Evolutionary conservation across 1,140 invertebrate species (phyloP).

Genomic region (Listronotus bonariensis): DNA sequence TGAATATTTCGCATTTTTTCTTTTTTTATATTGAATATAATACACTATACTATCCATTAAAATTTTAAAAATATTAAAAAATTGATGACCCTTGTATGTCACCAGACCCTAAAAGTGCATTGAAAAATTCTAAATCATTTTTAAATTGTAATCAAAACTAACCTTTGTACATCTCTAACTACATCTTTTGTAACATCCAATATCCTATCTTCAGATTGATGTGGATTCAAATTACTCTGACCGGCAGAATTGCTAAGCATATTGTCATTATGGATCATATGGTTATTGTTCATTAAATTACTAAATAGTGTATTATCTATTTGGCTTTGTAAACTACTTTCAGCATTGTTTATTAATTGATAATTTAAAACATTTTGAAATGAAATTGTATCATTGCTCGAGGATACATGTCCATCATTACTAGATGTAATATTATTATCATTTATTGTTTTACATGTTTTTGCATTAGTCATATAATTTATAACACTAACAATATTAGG

Average conservation of each 20-base stretch:
- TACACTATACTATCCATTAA: no score
- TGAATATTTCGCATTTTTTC: no score
- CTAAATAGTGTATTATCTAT: slow-evolving; percentile 52
- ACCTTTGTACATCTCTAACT: slow-evolving; percentile 68
- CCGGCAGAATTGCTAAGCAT: neutral
- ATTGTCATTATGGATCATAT: slow-evolving; percentile 44
- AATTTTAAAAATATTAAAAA: no score
- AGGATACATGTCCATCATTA: slow-evolving; percentile 41
- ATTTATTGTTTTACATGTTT: slow-evolving; percentile 14
- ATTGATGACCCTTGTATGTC: no score
- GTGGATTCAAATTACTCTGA: neutral
- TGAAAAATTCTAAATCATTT: no score
- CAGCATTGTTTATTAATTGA: slow-evolving; percentile 33
- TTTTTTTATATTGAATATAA: no score
- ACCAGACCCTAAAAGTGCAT: no score
- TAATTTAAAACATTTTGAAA: slow-evolving; percentile 35
- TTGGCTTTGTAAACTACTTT: slow-evolving; percentile 11
- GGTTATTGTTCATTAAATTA: slow-evolving; percentile 47
- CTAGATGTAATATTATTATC: slow-evolving; percentile 31
- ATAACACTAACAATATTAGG: slow-evolving; percentile 38
- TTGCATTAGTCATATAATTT: slow-evolving; percentile 28
- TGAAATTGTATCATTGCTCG: slow-evolving; percentile 43
- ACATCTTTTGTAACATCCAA: slow-evolving; percentile 64
- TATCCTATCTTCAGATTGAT: neutral
- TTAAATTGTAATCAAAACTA: slow-evolving; percentile 42